These are phyloP conservation scores for Yasuhikotakia modesta DNA, from an alignment of 2,797 vertebrate genomes.

Conservation along the genomic window DNA sequence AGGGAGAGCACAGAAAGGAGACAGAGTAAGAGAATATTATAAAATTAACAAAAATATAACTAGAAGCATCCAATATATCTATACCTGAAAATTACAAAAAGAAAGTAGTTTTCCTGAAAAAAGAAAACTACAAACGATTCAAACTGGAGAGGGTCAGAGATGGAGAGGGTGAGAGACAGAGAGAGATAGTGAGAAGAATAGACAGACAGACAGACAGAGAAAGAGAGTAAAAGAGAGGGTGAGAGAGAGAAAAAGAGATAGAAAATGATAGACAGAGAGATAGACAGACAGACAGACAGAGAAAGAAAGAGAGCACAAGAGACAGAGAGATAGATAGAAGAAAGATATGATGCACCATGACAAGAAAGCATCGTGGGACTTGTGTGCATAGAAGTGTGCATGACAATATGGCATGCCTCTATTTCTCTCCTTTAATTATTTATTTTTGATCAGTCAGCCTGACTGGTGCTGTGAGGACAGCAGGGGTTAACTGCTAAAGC, in stretches of 20 bases:
- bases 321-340: slow-evolving; percentile 4
- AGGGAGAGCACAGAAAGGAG: slow-evolving; percentile 8
- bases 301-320: no score
- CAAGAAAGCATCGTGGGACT: slow-evolving; percentile 60
- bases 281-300: neutral
- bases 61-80: no score
- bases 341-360: slow-evolving; percentile 52
- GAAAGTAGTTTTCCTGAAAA: no score
- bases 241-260: slow-evolving; percentile 37
- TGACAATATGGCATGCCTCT: slow-evolving; percentile 51
- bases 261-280: slow-evolving; percentile 1
- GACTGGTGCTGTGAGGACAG: slow-evolving; percentile 38
- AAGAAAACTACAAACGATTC: no score
- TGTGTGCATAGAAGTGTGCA: slow-evolving; percentile 52
- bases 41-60: no score
- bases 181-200: no score
- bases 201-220: no score
- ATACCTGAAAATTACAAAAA: no score
- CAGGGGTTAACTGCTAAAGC: slow-evolving; percentile 47
- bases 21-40: slow-evolving; percentile 42
- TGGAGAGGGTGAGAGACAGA: slow-evolving; percentile 47
- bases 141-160: no score
- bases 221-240: slow-evolving; percentile 35
- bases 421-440: slow-evolving; percentile 46
- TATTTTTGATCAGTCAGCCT: slow-evolving; percentile 57